Evolutionary conservation across 2,888 invertebrate genomes (phyloP).

Genomic region (Euzophera pinguis): DNA sequence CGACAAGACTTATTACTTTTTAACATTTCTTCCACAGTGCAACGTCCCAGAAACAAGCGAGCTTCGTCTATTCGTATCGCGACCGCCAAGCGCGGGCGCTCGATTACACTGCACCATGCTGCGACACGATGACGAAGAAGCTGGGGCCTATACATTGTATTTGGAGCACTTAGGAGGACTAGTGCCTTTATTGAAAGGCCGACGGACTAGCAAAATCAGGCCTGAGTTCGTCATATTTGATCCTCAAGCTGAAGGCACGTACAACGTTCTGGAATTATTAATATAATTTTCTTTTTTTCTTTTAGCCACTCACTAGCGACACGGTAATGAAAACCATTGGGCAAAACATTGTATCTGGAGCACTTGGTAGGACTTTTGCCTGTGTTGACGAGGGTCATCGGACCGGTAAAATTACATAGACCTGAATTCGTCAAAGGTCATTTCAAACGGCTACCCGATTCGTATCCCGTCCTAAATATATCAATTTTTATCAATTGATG

Average conservation of each 20-base stretch:
- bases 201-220: conserved; percentile 96
- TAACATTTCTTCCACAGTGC: conserved; percentile 81
- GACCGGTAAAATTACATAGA: too few species aligned
- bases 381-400: too few species aligned
- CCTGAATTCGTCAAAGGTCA: too few species aligned
- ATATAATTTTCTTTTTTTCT: too few species aligned
- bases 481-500: too few species aligned
- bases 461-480: too few species aligned
- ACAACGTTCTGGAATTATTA: too few species aligned
- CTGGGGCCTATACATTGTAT: conserved; percentile 92
- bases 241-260: conserved; percentile 88
- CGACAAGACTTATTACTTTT: too few species aligned
- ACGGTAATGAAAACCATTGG: not conserved
- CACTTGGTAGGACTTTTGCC: not conserved
- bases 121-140: conserved; percentile 91
- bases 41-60: conserved; percentile 95
- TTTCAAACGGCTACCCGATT: too few species aligned
- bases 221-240: conserved; percentile 99
- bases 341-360: not conserved
- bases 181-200: conserved; percentile 96
- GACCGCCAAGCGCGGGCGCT: conserved; percentile 86
- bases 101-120: conserved; percentile 99
- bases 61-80: conserved; percentile 94
- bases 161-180: conserved; percentile 97
- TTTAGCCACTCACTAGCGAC: too few species aligned